A percentile compares a stretch with the other conserved stretches of the same genome.
Conservation (phyloP, 2,113 vertebrate species). For the Clarias batrachus region DNA sequence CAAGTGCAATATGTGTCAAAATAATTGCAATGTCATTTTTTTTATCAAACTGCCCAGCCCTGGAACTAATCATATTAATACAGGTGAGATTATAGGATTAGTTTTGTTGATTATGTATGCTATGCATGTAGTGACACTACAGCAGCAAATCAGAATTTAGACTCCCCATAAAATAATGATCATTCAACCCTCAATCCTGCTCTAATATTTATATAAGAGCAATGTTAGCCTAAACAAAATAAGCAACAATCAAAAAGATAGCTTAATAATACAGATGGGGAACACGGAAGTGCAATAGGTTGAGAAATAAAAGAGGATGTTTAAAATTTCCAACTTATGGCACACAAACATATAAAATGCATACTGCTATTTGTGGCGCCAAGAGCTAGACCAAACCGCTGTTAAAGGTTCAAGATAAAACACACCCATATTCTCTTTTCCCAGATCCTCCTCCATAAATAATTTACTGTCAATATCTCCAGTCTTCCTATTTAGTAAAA, state of each 20-base stretch:
- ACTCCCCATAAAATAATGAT: background rate
- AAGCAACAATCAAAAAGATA: constrained; percentile 11
- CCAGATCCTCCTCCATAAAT: constrained; percentile 1
- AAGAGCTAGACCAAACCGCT: background rate
- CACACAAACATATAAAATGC: background rate
- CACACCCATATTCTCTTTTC: background rate
- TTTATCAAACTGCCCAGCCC: too few species aligned
- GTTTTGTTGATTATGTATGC: background rate
- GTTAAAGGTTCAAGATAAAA: background rate
- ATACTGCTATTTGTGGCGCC: background rate
- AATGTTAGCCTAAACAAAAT: background rate
- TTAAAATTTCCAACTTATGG: background rate
- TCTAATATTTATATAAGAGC: background rate
- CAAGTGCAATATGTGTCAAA: too few species aligned
- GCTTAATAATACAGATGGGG: background rate
- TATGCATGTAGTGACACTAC: background rate
- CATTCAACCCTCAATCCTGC: background rate
- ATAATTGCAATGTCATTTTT: too few species aligned
- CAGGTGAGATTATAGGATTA: background rate
- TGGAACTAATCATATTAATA: background rate
- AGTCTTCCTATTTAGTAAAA: background rate
- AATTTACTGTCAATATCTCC: constrained; percentile 14
- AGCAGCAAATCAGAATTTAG: background rate
- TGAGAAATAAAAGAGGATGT: background rate
- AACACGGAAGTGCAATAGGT: background rate